Evolutionary conservation across 2,797 vertebrate species (phyloP).

Genomic region (Xiphorhynchus erythropygius): DNA sequence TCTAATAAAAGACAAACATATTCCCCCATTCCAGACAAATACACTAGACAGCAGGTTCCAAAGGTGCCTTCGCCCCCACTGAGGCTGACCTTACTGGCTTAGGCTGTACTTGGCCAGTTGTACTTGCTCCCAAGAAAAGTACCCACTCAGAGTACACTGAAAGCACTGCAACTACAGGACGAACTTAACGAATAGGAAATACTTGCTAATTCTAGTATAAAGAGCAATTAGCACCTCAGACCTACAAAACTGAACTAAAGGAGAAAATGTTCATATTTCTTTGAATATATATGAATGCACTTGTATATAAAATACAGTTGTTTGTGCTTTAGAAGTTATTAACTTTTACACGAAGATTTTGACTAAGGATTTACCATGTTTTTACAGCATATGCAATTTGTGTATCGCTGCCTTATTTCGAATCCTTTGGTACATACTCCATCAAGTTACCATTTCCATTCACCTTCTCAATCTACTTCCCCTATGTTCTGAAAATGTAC

Average conservation of each 20-base stretch:
- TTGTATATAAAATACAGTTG: neutral
- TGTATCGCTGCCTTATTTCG: slow-evolving; percentile 81
- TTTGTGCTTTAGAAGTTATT: neutral
- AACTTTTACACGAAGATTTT: neutral
- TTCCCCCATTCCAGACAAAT: neutral
- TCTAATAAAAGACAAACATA: neutral
- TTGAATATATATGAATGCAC: neutral
- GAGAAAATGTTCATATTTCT: neutral
- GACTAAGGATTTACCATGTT: neutral
- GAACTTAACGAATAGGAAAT: neutral
- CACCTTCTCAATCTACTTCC: slow-evolving; percentile 71
- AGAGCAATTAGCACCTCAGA: neutral
- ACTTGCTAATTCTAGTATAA: neutral
- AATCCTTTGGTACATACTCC: slow-evolving; percentile 75
- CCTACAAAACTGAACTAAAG: neutral
- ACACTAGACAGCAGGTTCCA: neutral
- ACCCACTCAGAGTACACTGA: neutral
- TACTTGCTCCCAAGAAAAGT: neutral
- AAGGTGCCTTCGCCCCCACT: fast-evolving
- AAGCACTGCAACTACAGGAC: neutral
- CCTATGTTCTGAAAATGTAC: slow-evolving; percentile 80
- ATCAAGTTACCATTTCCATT: slow-evolving; percentile 67
- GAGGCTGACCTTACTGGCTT: neutral
- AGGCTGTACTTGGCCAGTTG: neutral
- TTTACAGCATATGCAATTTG: slow-evolving; percentile 83